Evolutionary conservation across 2,888 invertebrate genomes (phyloP), one percentile per base, ranked within the genome.

Genomic region (Diarsia dahlii): DNA sequence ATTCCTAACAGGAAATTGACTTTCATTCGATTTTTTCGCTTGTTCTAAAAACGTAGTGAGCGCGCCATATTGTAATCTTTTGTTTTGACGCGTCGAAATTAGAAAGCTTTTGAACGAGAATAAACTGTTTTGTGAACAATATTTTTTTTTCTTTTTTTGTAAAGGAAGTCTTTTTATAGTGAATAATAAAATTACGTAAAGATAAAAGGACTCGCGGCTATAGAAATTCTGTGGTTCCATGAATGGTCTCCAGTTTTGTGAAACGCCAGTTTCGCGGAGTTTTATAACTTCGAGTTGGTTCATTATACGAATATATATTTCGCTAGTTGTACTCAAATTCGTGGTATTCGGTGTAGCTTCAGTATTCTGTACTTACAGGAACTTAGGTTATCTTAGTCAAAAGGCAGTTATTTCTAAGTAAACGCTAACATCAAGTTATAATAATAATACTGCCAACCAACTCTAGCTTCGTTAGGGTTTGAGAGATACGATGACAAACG

Each of bases 1-100:
- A 89, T 92, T 90, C 86, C 87, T 83, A 84, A 69, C 76, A 89
- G 90, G 91, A 92, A 93, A 93, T 92, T 90, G 91, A 88, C 90
- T 90, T 91, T 89, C 90, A 91, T 90, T 91, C 86, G 88, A 87
- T 89, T 81, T 90, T 89, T 52, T 67, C 13, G 84, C 82, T 78
- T 78, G 84, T 83, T 84, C 80, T 80, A 82, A 84, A 85, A 80
- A 78, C 73, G 66, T 73, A 70, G 74, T 60, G 60, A 34, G 18
- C 76, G 67, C 50, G n/a, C 74, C 28, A 78, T 74, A 70, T 86
- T 78, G 62, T 80, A 75, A 73, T 73, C 82, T 78, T 87, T 84
- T 85, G 80, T 87, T 84, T 79, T 48, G 62, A 70, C 15, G 52
- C 64, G 67, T 70, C 56, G 66, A 82, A 79, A 72, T 63, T 70